A percentile compares a stretch with the other conserved stretches of the same genome.
Conservation (phyloP, 2,888 invertebrate species). For the Meiosimyza platycephala region DNA sequence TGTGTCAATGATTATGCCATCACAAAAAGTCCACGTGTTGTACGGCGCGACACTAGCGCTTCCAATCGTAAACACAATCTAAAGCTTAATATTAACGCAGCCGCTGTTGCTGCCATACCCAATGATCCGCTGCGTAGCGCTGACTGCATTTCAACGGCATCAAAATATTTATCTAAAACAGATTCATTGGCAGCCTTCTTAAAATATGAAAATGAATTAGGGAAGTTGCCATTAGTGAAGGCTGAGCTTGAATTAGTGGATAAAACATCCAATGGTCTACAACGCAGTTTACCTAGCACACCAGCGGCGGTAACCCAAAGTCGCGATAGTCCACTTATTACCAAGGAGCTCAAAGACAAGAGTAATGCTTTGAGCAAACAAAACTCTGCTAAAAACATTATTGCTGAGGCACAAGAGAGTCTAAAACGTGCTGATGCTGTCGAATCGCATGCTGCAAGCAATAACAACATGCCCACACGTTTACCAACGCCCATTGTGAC, state of each 20-base stretch:
- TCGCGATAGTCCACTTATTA: constrained; percentile 44
- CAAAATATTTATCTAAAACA: constrained; percentile 60
- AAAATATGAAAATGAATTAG: constrained; percentile 65
- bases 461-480: not conserved
- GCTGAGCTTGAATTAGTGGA: constrained; percentile 1
- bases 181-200: constrained; percentile 66
- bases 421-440: constrained; percentile 2
- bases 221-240: constrained; percentile 50
- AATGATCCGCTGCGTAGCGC: not conserved
- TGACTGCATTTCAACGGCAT: constrained; percentile 29
- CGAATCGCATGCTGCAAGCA: not conserved
- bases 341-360: constrained; percentile 66
- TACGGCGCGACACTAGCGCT: constrained; percentile 61
- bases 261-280: not conserved
- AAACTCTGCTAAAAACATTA: constrained; percentile 62
- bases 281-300: not conserved
- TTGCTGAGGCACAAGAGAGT: constrained; percentile 36
- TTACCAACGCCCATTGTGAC: constrained; percentile 15
- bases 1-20: constrained; percentile 64
- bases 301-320: not conserved
- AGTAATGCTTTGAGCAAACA: constrained; percentile 65
- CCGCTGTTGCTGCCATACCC: not conserved
- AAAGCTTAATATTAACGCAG: constrained; percentile 49
- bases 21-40: constrained; percentile 61
- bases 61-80: constrained; percentile 60